phyloP scores from a whole-genome alignment of 1,140 invertebrate species.

The Trichonephila clavipes region DNA sequence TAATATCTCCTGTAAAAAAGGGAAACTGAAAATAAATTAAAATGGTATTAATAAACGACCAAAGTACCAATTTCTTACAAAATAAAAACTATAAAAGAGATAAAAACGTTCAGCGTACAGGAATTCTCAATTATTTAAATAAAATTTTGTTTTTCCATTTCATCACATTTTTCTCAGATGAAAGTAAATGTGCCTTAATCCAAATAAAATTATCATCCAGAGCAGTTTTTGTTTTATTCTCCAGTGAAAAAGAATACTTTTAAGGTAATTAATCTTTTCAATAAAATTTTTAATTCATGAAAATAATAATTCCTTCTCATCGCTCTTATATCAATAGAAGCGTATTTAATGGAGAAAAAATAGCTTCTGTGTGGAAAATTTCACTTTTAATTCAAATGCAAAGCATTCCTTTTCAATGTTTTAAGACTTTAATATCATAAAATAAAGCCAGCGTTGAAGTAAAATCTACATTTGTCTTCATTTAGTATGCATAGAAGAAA shows the following conservation, averaged over 20 bases:
- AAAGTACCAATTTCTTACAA: no score
- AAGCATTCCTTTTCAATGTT: neutral
- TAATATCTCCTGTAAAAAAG: no score
- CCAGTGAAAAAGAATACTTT: conserved; percentile 24
- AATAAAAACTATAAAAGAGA: no score
- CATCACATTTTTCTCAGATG: neutral
- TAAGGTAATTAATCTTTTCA: conserved; percentile 21
- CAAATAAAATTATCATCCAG: neutral
- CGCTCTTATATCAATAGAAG: neutral
- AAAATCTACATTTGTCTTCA: conserved; percentile 1
- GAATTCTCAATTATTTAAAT: neutral
- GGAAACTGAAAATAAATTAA: no score
- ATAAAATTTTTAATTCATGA: neutral
- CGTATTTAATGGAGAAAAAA: neutral
- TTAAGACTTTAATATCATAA: conserved; percentile 29
- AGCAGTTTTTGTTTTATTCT: neutral
- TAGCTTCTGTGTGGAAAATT: neutral
- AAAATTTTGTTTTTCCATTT: neutral
- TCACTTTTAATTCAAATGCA: neutral
- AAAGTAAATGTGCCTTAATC: neutral
- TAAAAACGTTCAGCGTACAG: neutral
- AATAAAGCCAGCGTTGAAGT: conserved; percentile 17
- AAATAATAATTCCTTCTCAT: conserved; percentile 1
- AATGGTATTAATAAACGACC: no score
- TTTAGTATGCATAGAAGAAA: neutral